phyloP scores from a whole-genome alignment of 2,113 vertebrate species.

The Baryphthengus martii region DNA sequence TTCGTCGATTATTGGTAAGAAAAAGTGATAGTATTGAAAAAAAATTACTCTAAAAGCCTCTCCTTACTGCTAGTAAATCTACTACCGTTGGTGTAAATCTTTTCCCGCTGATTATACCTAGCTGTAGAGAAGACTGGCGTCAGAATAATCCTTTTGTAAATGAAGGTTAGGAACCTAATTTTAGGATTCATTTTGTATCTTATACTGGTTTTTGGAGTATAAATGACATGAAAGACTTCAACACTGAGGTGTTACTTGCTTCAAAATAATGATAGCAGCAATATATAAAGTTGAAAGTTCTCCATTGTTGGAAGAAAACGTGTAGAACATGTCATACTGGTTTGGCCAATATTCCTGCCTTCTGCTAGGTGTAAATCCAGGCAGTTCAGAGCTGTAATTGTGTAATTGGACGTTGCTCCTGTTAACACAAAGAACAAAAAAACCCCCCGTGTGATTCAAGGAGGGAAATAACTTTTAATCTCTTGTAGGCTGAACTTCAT shows the following conservation, averaged over 20 bases:
- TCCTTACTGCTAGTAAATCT: background rate
- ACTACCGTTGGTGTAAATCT: background rate
- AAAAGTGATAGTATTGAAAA: background rate
- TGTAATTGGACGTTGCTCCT: background rate
- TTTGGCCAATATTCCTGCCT: background rate
- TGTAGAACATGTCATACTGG: background rate
- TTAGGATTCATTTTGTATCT: background rate
- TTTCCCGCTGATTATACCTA: background rate
- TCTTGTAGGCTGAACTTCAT: constrained; percentile 54
- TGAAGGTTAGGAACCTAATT: background rate
- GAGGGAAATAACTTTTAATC: background rate
- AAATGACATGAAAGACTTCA: background rate
- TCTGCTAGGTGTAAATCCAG: background rate
- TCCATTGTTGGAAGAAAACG: background rate
- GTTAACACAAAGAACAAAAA: background rate
- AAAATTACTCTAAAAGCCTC: background rate
- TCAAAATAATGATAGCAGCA: background rate
- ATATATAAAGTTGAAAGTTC: background rate
- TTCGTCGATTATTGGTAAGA: constrained; percentile 75
- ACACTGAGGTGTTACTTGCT: background rate
- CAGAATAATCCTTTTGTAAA: background rate
- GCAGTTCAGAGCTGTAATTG: background rate
- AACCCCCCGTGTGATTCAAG: background rate
- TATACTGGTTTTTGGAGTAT: background rate
- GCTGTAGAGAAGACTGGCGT: background rate